Base-by-base conservation (phyloP, 1,140 invertebrate species). In the Triops longicaudatus region DNA sequence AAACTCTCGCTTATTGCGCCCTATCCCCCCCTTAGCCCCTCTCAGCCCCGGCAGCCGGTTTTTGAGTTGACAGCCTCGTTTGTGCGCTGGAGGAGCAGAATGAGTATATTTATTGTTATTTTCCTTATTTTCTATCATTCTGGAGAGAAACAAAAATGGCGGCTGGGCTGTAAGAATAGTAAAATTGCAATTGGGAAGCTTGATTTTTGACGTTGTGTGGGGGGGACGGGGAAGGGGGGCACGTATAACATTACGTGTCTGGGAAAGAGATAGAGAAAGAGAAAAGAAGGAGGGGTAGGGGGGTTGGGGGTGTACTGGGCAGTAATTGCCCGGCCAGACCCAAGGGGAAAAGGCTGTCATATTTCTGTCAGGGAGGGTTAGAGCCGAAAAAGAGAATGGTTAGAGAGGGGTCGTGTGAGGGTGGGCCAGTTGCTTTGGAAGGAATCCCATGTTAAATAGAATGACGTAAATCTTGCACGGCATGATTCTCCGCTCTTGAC, bases 391-490 rank as follows among this genome's bases (percentile, higher is more conserved):
- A 63, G 50, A 63, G 22, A 63, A 63, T 5, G 22, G 50, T 17
- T n/a, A 63, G 4, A 63, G 14, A 63, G 50, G 50, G 22, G 50
- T 63, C 50, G 50, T 63, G 22, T 22, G 31, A 37, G 31, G 31
- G 31, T 37, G 1, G 44, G 1, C 12, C 44, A 63, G 50, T 37
- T 63, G 50, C 50, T 63, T 63, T 63, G 50, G 50, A 63, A 63
- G 50, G 50, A 63, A 63, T 63, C 50, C 50, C 50, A 63, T 63
- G 50, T 63, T 63, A 63, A 63, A 63, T 63, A 63, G 50, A 63
- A 63, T 63, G 50, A 63, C 50, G 50, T 63, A 63, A 63, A 63
- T 63, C 50, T 63, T 63, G 50, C 50, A n/a, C 50, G 14, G 22
- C 50, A 63, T 63, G 17, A 9, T 63, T 63, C 14, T 22, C 50